Evolutionary conservation across 1,140 invertebrate species (phyloP).

Genomic region (Diploscapter pachys): DNA sequence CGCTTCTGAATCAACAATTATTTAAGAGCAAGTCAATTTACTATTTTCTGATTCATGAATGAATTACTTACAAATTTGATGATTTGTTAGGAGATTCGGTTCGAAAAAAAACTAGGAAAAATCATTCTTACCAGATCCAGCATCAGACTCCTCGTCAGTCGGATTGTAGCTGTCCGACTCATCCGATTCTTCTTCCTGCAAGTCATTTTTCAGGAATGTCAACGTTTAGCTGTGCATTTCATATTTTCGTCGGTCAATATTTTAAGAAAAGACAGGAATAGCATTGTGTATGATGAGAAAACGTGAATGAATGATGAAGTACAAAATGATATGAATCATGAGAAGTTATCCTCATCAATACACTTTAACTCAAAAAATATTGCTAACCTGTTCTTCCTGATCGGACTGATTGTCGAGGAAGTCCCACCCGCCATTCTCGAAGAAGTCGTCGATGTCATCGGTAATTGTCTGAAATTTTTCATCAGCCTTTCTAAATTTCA

Average conservation of each 20-base stretch:
- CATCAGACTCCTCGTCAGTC: conserved; percentile 47
- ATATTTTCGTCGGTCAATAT: background rate
- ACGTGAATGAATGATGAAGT: background rate
- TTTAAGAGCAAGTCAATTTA: background rate
- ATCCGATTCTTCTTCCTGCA: conserved; percentile 44
- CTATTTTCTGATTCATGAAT: no score
- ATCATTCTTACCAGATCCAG: no score
- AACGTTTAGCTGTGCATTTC: background rate
- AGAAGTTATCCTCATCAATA: background rate
- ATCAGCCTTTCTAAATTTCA: background rate
- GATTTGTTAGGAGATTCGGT: no score
- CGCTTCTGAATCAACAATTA: conserved; percentile 38
- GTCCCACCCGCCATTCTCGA: conserved; percentile 95
- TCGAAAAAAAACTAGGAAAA: no score
- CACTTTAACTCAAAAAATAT: background rate
- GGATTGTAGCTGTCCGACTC: conserved; percentile 57
- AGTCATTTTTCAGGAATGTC: background rate
- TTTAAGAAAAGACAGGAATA: background rate
- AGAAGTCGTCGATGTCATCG: conserved; percentile 97
- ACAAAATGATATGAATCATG: background rate
- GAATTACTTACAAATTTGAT: no score
- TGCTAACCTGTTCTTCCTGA: conserved; percentile 56
- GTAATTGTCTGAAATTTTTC: conserved; percentile 72
- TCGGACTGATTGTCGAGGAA: conserved; percentile 91
- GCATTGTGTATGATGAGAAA: background rate